A percentile compares a stretch with the other conserved stretches of the same genome.
Evolutionary conservation across 2,113 vertebrate genomes (phyloP).

Genomic region (Datnioides undecimradiatus): DNA sequence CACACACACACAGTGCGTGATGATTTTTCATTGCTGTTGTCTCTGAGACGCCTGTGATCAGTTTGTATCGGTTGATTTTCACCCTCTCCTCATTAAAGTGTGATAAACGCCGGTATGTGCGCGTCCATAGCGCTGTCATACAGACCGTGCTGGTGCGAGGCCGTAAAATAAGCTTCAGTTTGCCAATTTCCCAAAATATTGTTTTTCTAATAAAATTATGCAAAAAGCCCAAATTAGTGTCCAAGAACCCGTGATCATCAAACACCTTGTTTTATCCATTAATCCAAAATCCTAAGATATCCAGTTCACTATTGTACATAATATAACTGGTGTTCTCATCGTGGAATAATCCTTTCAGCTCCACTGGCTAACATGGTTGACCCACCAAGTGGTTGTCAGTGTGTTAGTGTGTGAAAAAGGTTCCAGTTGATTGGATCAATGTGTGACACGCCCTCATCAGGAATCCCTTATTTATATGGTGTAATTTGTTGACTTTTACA

Average conservation of each 20-base stretch:
- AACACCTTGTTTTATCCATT: not conserved
- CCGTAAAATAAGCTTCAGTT: constrained; percentile 54
- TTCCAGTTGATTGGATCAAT: not conserved
- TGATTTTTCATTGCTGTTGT: no score
- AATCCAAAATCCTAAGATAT: not conserved
- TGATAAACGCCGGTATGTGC: constrained; percentile 7
- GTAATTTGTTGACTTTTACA: not conserved
- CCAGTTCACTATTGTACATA: not conserved
- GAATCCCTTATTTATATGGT: not conserved
- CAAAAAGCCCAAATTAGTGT: no score
- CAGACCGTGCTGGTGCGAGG: not conserved
- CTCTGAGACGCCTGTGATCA: not conserved
- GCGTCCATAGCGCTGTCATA: no score
- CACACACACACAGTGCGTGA: not conserved
- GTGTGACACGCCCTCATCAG: constrained; percentile 3
- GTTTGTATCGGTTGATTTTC: not conserved
- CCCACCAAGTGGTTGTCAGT: not conserved
- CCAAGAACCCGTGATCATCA: no score
- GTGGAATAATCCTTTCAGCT: not conserved
- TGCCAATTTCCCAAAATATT: no score
- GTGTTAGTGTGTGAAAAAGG: not conserved
- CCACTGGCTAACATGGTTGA: not conserved
- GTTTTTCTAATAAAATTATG: no score
- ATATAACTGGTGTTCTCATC: not conserved
- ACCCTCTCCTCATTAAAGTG: not conserved